Evolutionary conservation across 2,113 vertebrate species (phyloP), one percentile per base, ranked within the genome.

Genomic region (Mohoua ochrocephala): DNA sequence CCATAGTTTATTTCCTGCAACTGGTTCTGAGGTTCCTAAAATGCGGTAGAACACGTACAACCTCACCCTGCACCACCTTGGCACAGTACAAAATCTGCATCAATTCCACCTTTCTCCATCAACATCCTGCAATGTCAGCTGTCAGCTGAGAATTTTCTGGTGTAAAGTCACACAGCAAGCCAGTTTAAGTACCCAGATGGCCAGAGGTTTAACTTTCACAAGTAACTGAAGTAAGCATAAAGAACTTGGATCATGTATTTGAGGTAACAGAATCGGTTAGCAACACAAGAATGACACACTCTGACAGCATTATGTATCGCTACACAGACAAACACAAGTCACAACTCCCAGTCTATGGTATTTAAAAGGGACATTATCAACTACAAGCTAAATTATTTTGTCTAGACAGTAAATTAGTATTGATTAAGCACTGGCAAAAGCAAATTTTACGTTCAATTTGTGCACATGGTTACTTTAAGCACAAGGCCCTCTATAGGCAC

Each of bases 171-270:
- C 47, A 87, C 30, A 82, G 37, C 41, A 87, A 92, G 84, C 35
- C 87, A 96, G 92, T 94, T 94, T 91, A 94, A 95, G 93, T 90
- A 93, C 54, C 67, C 47, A 63, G 93, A 91, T 86, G 87, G 71
- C 88, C 87, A 93, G 92, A 94, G 84, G 77, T 93, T 70, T 84
- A 90, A 47, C 79, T 59, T 44, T 41, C 35, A 42, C 18, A 74
- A 67, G n/a, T 53, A 68, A 64, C 17, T 81, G 4, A 68, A 86
- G 60, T n/a, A 70, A 60, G 19, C 63, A 37, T 11, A 23, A 59
- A 65, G 45, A 89, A 79, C 15, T 31, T 50, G 27, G 75, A 83
- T 74, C 35, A 24, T 10, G 2, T 15, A 71, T 35, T 31, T 74
- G 85, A 95, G 63, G 83, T 70, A 95, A 91, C 2, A 3, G 57